Evolutionary conservation across 1,140 invertebrate species (phyloP).

Genomic region (Heliothis subflexa): DNA sequence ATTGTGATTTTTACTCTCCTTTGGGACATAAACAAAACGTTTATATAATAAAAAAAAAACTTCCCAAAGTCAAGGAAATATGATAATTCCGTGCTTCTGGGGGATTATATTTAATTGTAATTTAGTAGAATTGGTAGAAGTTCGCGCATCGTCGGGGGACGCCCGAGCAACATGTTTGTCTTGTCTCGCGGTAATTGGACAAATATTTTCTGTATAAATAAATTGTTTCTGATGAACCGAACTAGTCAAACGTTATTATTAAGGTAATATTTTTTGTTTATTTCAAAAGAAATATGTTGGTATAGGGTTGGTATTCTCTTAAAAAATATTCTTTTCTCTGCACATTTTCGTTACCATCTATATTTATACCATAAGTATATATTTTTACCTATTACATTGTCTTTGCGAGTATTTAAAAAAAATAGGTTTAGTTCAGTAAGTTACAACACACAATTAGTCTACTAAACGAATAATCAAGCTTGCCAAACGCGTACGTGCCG

Average conservation of each 20-base stretch:
- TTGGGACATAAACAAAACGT: not conserved
- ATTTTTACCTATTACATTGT: too few relatives aligned
- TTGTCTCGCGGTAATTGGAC: conserved; percentile 41
- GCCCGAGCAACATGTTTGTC: not conserved
- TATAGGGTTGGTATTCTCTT: not conserved
- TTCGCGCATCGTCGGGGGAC: conserved; percentile 1
- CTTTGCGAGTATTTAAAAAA: too few relatives aligned
- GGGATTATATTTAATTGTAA: conserved; percentile 39
- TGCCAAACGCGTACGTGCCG: not conserved
- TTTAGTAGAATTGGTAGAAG: conserved; percentile 31
- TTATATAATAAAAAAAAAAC: not conserved
- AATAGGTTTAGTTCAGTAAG: too few relatives aligned
- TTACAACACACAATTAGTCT: not conserved
- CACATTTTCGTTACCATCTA: too few relatives aligned
- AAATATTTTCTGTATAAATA: conserved; percentile 40
- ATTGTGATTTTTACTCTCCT: too few relatives aligned
- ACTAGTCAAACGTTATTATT: not conserved
- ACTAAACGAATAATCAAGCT: conserved; percentile 37
- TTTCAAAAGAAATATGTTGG: not conserved
- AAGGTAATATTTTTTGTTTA: not conserved
- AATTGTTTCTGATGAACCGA: not conserved
- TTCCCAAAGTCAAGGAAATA: not conserved
- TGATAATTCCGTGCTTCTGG: conserved; percentile 11
- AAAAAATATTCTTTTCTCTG: too few relatives aligned
- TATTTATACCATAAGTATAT: too few relatives aligned